A percentile compares a stretch with the other conserved stretches of the same genome.
Conservation (phyloP, 2,888 invertebrate species). For the Cotesia congregata region DNA sequence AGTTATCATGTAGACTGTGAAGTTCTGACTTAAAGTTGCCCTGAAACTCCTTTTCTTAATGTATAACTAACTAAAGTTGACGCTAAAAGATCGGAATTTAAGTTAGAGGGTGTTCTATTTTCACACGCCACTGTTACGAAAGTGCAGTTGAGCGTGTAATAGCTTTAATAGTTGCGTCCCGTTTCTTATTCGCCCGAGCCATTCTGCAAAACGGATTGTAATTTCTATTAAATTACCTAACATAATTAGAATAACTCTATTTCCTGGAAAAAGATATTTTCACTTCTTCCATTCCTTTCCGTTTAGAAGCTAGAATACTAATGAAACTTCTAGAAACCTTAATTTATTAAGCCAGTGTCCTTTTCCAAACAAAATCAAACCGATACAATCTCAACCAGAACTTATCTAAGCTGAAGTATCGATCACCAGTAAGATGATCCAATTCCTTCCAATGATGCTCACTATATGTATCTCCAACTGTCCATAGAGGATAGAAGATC, state of each 20-base stretch:
- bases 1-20: not conserved
- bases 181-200: constrained; percentile 24
- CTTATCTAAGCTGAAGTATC: not conserved
- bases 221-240: not conserved
- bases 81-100: not conserved
- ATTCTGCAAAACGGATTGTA: constrained; percentile 3
- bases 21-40: constrained; percentile 7
- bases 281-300: too few species aligned
- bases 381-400: not conserved
- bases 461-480: not conserved
- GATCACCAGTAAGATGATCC: not conserved
- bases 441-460: not conserved
- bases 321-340: not conserved
- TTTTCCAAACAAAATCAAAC: not conserved
- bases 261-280: too few species aligned
- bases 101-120: constrained; percentile 1
- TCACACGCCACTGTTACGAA: constrained; percentile 50
- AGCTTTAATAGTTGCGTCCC: constrained; percentile 62
- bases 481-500: constrained; percentile 43
- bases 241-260: not conserved
- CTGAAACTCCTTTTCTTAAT: constrained; percentile 3
- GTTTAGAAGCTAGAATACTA: too few species aligned
- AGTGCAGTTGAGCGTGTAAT: constrained; percentile 64
- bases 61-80: constrained; percentile 4
- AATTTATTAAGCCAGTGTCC: not conserved